A percentile compares a stretch with the other conserved stretches of the same genome.
Evolutionary conservation across 2,113 vertebrate species (phyloP).

Genomic region (Notechis scutatus): DNA sequence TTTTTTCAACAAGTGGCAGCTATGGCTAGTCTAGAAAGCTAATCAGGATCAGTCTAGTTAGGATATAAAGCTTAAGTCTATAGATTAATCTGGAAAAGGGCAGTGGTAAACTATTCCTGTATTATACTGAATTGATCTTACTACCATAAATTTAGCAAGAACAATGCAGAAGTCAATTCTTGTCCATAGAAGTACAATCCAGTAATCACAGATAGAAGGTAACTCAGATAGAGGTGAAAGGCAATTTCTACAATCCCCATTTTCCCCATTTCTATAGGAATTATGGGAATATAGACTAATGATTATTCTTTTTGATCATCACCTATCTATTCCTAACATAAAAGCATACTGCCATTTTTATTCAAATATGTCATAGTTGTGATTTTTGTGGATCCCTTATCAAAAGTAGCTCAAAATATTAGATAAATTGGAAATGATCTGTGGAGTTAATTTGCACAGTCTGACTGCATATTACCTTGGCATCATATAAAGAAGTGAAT

Average conservation of each 20-base stretch:
- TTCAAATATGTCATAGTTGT: not conserved
- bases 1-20: not conserved
- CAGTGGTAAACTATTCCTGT: not conserved
- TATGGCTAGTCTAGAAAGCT: not conserved
- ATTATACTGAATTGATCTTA: not conserved
- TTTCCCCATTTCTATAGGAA: not conserved
- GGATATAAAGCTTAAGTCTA: not conserved
- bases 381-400: not conserved
- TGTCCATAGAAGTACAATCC: not conserved
- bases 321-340: not conserved
- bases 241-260: not conserved
- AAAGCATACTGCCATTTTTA: not conserved
- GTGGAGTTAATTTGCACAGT: not conserved
- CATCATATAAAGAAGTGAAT: not conserved
- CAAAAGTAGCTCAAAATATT: not conserved
- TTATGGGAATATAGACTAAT: not conserved
- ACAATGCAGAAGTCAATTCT: not conserved
- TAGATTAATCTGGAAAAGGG: not conserved
- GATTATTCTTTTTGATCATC: not conserved
- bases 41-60: not conserved
- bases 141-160: not conserved
- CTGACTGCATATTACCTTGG: not conserved
- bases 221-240: not conserved
- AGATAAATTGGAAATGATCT: not conserved
- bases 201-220: not conserved